Evolutionary conservation across 2,888 invertebrate genomes (phyloP), one percentile per base, ranked within the genome.

Genomic region (Leucania comma): DNA sequence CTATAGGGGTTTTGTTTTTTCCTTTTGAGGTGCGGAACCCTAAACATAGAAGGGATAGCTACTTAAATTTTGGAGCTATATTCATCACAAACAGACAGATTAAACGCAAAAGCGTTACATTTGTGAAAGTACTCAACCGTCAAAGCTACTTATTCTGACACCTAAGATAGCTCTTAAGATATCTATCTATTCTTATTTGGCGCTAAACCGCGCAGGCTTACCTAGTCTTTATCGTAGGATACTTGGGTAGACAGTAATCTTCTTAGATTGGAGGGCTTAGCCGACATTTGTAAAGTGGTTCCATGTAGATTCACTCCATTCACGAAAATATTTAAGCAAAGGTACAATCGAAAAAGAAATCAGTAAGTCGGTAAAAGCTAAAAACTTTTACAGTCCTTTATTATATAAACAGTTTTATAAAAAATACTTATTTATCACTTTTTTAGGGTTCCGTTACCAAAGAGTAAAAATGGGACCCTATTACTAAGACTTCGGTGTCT

Each of bases 181-280:
- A 35, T 68, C 53, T 76, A 35, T 68, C 53, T 57, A 5, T 48
- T 50, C 26, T 65, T 58, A 53, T 62, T 65, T 17, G 32, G 65
- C 10, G 32, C 32, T 66, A 65, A 66, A n/a, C 32, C 48, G 12
- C 26, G 48, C 24, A 54, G 12, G 12, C 48, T n/a, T 20, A 42
- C 35, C 50, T 35, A 59, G 57, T 29, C 42, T 26, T 78, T 61
- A 71, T 50, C 42, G 38, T 24, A 14, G 24, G 6, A 58, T 38
- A 46, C 26, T 29, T 26, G 22, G n/a, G 35, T 9, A 53, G 29
- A 65, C 35, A 59, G 46, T 68, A 63, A 78, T 79, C 62, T 61
- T 56, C 51, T 57, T 53, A 73, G 59, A 79, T 66, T 62, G 65
- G 75, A 14, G 0, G 38, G 50, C 50, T 79, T 38, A 46, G 10